phyloP scores from a whole-genome alignment of 2,113 vertebrate species.

The Caretta caretta region DNA sequence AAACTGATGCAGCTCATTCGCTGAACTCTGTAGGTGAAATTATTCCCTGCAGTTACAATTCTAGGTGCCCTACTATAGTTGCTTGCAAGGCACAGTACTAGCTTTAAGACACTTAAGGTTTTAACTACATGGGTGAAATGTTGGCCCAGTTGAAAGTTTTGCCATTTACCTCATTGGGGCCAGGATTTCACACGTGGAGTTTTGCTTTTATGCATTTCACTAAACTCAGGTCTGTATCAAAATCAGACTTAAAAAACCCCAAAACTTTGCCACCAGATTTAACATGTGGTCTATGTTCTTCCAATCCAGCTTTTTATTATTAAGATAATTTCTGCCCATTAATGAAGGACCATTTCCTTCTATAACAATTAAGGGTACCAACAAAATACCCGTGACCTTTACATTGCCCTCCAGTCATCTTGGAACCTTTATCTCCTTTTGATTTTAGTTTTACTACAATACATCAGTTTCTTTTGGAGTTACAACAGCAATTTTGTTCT shows the following conservation, averaged over 20 bases:
- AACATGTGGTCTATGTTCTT: rapidly evolving
- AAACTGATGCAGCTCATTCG: background rate
- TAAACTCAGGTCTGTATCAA: background rate
- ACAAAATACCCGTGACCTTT: background rate
- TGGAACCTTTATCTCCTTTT: background rate
- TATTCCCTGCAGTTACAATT: background rate
- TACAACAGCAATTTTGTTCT: background rate
- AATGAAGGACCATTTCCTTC: background rate
- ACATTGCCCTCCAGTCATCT: background rate
- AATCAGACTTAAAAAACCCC: background rate
- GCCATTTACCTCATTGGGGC: rapidly evolving
- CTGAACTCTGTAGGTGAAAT: background rate
- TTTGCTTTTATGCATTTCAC: background rate
- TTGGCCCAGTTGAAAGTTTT: background rate
- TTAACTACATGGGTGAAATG: background rate
- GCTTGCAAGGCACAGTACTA: background rate
- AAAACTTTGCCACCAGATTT: background rate
- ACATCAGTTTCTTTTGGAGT: background rate
- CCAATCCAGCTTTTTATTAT: background rate
- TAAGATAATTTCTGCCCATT: background rate
- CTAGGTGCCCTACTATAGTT: background rate
- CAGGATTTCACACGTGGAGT: background rate
- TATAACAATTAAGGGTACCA: background rate
- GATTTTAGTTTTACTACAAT: background rate
- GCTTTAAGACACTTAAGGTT: background rate